Percentiles rank a stretch among this genome's conserved stretches.
Conservation (phyloP, 2,113 vertebrate species). For the Nymphicus hollandicus region DNA sequence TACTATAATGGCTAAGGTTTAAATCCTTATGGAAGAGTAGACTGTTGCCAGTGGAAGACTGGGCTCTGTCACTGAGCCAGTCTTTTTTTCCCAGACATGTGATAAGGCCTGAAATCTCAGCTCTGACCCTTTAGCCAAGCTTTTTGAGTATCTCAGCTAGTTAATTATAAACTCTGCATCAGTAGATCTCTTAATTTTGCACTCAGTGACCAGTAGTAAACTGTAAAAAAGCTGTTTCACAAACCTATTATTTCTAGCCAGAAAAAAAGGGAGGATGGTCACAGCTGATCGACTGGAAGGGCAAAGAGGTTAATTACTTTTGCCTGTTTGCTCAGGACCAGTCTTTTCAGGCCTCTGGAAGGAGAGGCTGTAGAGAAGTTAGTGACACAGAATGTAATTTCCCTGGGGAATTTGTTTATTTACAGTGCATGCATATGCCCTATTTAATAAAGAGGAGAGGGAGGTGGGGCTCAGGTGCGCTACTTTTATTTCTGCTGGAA, state of each 20-base stretch:
- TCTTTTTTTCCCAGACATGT: background rate
- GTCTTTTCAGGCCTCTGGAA: background rate
- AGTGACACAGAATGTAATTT: background rate
- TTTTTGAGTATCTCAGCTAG: background rate
- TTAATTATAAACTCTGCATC: slow-evolving; percentile 34
- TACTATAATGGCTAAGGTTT: background rate
- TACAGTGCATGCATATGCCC: background rate
- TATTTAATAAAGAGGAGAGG: background rate
- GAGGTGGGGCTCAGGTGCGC: background rate
- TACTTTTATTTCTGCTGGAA: background rate
- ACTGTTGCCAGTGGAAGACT: background rate
- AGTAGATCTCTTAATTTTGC: background rate
- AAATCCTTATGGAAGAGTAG: background rate
- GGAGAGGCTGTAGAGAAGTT: background rate
- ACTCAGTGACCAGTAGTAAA: background rate
- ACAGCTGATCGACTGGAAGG: background rate
- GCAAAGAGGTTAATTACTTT: slow-evolving; percentile 37
- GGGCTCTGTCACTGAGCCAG: background rate
- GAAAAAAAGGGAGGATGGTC: background rate
- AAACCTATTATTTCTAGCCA: background rate
- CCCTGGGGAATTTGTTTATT: background rate
- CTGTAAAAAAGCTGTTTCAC: background rate
- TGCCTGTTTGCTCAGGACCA: background rate
- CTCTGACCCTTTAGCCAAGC: background rate
- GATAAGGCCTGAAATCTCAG: background rate